Evolutionary conservation across 2,113 vertebrate genomes (phyloP).

Genomic region (Pteropus alecto): DNA sequence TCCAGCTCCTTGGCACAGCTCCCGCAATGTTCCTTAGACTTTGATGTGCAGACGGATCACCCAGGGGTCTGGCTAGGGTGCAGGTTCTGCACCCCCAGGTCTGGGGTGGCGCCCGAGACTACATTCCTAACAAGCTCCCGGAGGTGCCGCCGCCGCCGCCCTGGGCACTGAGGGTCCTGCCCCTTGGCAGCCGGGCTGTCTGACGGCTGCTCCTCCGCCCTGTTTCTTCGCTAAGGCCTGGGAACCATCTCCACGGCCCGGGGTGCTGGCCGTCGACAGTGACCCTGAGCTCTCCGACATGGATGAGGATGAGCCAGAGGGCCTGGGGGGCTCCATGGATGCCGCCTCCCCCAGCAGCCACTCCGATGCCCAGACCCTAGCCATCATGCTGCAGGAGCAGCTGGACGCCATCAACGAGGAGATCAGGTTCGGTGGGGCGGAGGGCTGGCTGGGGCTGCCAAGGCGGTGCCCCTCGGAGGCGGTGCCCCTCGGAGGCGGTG

Average conservation of each 20-base stretch:
- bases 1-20: not conserved
- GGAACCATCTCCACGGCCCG: slow-evolving; percentile 84
- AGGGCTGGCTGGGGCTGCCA: too few relatives aligned
- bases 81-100: not conserved
- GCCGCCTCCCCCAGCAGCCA: slow-evolving; percentile 93
- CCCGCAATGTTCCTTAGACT: not conserved
- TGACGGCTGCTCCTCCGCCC: not conserved
- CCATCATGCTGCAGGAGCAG: slow-evolving; percentile 97
- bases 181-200: not conserved
- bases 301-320: slow-evolving; percentile 90
- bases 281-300: slow-evolving; percentile 93
- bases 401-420: slow-evolving; percentile 98
- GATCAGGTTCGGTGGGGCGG: slow-evolving; percentile 87
- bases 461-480: too few relatives aligned
- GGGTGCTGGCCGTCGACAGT: slow-evolving; percentile 90
- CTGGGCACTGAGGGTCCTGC: not conserved
- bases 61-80: not conserved
- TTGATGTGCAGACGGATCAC: not conserved
- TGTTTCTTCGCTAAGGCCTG: slow-evolving; percentile 87
- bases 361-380: slow-evolving; percentile 95
- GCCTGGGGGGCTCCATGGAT: slow-evolving; percentile 87
- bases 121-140: not conserved
- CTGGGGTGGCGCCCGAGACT: not conserved
- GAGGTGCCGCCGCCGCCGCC: not conserved
- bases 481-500: too few relatives aligned